phyloP scores from a whole-genome alignment of 1,140 invertebrate genomes.

The Lordiphosa clarofinis region DNA sequence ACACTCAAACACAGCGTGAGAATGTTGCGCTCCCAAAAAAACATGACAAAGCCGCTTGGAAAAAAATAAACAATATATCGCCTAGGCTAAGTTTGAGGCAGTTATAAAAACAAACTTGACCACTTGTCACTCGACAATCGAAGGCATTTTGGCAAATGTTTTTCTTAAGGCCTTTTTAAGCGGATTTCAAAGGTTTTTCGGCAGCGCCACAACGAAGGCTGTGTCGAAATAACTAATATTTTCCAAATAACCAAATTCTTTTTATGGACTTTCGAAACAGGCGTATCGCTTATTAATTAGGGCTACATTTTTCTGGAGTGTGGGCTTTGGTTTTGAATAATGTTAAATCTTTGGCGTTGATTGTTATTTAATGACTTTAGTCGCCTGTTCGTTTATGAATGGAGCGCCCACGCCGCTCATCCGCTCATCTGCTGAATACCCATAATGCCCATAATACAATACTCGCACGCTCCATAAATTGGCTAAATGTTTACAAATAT shows the following conservation, averaged over 20 bases:
- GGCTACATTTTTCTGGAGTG: conserved; percentile 54
- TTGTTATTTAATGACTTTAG: conserved; percentile 71
- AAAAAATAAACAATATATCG: conserved; percentile 17
- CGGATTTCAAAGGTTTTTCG: conserved; percentile 48
- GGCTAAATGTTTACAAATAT: conserved; percentile 75
- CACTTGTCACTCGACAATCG: conserved; percentile 68
- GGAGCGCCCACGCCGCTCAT: conserved; percentile 41
- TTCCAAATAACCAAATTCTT: conserved; percentile 38
- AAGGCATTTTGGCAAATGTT: conserved; percentile 62
- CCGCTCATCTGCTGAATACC: conserved; percentile 11
- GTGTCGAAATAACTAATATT: conserved; percentile 17
- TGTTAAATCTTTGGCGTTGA: conserved; percentile 64
- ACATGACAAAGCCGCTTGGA: conserved; percentile 41
- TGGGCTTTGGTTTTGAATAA: conserved; percentile 38
- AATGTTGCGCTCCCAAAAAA: conserved; percentile 54
- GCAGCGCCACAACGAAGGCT: conserved; percentile 24
- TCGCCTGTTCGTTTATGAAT: conserved; percentile 65
- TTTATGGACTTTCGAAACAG: conserved; percentile 47
- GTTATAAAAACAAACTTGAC: conserved; percentile 43
- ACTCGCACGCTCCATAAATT: conserved; percentile 68
- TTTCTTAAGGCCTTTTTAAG: conserved; percentile 72
- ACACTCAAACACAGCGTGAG: conserved; percentile 62
- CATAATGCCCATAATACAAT: conserved; percentile 39
- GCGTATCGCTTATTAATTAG: conserved; percentile 63
- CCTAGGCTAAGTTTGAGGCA: conserved; percentile 36